Evolutionary conservation across 2,113 vertebrate species (phyloP), one percentile per base, ranked within the genome.

Genomic region (Piprites chloris): DNA sequence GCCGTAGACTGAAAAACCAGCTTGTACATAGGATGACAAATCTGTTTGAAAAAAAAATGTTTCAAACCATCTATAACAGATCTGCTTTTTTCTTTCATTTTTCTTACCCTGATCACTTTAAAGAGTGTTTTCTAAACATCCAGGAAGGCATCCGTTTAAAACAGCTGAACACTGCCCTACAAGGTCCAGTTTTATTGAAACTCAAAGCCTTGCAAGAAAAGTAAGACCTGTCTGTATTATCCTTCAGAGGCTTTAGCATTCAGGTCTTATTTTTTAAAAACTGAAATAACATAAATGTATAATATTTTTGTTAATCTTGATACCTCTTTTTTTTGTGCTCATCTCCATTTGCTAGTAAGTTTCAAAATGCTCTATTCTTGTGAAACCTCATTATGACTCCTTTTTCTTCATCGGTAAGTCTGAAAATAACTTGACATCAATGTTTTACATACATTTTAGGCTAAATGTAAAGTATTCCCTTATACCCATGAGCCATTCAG

Each of bases 391-490:
- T 93, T 96, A 92, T 10, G 27, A 81, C 72, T 82, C 91, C 61
- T 85, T 95, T 92, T 93, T 86, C 72, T 90, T 93, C 92, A 93
- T 77, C 81, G 89, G 46, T 4, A 55, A 90, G 73, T 91, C 33
- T 92, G 89, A 96, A 96, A 97, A 96, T 95, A 96, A 92, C 17
- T 94, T 89, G 87, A 91, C 72, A 67, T 55, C 89, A 66, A 88
- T 87, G 75, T 82, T 97, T 94, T 82, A 91, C 41, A 74, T 74
- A 41, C 67, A 95, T 95, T 96, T 95, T 83, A 92, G 92, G 82
- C 63, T 88, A 97, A 96, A 96, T 33, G 14, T 95, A 72, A 94
- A 97, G 85, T 86, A 96, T 59, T 93, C 62, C 94, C 75, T 96
- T 39, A 75, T 93, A 85, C 55, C 87, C 85, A 93, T 56, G 63